Conservation (phyloP, 2,888 invertebrate genomes). For the Archips xylosteana region DNA sequence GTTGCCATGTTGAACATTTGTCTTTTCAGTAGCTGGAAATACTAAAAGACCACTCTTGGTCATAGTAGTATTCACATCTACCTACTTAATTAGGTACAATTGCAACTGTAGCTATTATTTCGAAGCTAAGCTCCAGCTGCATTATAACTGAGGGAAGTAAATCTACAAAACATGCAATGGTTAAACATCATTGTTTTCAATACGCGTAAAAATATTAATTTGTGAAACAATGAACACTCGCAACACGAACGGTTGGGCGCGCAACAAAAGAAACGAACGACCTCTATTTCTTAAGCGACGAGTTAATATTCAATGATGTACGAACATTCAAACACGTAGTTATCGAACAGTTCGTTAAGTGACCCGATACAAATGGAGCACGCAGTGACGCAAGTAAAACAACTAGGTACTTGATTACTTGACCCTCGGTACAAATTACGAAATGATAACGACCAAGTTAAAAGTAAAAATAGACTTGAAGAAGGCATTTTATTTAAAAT, state of each 20-base stretch:
- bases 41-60: neutral
- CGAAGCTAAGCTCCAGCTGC: neutral
- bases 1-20: neutral
- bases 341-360: constrained; percentile 33
- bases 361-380: constrained; percentile 34
- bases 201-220: constrained; percentile 37
- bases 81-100: neutral
- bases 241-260: constrained; percentile 35
- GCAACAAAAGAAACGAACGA: constrained; percentile 34
- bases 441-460: constrained; percentile 26
- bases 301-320: constrained; percentile 41
- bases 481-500: constrained; percentile 21
- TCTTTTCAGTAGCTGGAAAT: neutral
- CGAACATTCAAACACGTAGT: constrained; percentile 40
- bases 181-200: constrained; percentile 32
- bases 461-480: constrained; percentile 24
- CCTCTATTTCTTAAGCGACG: constrained; percentile 40
- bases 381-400: constrained; percentile 33
- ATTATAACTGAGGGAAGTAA: constrained; percentile 8
- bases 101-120: constrained; percentile 2
- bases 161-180: constrained; percentile 27
- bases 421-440: constrained; percentile 33
- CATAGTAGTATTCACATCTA: neutral
- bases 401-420: constrained; percentile 31
- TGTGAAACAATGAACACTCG: constrained; percentile 38